phyloP scores from a whole-genome alignment of 2,113 vertebrate species.

The Axis porcinus region DNA sequence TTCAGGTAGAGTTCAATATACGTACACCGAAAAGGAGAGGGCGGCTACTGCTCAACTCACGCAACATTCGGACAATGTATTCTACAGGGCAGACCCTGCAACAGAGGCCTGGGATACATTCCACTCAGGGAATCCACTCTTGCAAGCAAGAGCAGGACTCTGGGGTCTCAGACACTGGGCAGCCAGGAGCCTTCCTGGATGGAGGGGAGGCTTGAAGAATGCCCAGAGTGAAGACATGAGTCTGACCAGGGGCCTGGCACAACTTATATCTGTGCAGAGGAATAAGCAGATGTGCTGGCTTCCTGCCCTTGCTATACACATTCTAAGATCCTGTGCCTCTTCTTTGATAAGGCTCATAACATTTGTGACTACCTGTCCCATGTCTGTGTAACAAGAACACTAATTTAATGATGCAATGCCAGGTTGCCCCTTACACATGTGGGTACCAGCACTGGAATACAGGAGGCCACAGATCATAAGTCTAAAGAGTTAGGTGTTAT shows the following conservation, averaged over 20 bases:
- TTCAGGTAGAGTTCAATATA: not conserved
- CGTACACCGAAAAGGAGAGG: fast-evolving
- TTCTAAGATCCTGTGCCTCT: not conserved
- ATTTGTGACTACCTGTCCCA: not conserved
- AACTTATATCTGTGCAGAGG: not conserved
- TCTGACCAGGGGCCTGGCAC: not conserved
- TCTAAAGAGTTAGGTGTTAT: not conserved
- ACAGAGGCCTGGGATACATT: not conserved
- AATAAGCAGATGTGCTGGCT: not conserved
- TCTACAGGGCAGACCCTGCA: not conserved
- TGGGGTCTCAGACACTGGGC: not conserved
- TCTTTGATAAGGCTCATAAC: not conserved
- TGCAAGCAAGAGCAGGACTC: not conserved
- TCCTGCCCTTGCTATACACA: not conserved
- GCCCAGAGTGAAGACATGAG: not conserved
- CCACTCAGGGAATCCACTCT: too few relatives aligned
- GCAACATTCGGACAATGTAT: fast-evolving
- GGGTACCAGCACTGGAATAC: not conserved
- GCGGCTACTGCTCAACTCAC: not conserved
- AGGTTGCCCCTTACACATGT: not conserved
- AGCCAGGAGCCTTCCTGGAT: not conserved
- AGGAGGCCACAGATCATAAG: not conserved
- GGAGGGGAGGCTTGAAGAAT: fast-evolving
- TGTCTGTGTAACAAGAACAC: not conserved
- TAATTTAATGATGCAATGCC: not conserved